Conservation (phyloP, 2,888 invertebrate species). For the Aspidapion aeneum region DNA sequence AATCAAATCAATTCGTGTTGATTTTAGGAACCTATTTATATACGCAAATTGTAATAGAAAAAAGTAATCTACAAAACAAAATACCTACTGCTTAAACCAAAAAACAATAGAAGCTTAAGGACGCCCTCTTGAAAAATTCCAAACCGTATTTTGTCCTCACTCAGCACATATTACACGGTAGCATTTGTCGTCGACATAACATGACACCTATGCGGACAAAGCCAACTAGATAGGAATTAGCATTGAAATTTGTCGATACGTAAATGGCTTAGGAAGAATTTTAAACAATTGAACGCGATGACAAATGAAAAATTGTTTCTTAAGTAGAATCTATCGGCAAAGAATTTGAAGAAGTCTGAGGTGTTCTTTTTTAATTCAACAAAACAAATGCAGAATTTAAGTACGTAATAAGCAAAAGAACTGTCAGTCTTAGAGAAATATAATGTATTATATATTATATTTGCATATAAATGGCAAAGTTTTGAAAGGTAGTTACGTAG, state of each 20-base stretch:
- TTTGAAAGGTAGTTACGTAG: no score
- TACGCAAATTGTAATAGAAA: no score
- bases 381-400: no score
- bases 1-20: no score
- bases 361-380: no score
- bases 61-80: not conserved
- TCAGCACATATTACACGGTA: constrained; percentile 23
- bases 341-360: no score
- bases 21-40: no score
- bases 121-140: constrained; percentile 23
- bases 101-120: not conserved
- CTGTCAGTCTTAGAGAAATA: no score
- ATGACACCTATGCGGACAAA: constrained; percentile 22
- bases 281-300: not conserved
- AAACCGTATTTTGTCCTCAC: constrained; percentile 5
- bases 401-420: no score
- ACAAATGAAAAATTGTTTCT: not conserved
- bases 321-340: no score
- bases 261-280: not conserved
- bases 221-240: constrained; percentile 17
- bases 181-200: constrained; percentile 22
- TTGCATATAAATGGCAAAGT: no score
- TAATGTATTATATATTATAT: no score
- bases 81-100: not conserved
- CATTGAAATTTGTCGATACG: constrained; percentile 18